phyloP scores from a whole-genome alignment of 1,140 invertebrate genomes.

The Parasteatoda tepidariorum region DNA sequence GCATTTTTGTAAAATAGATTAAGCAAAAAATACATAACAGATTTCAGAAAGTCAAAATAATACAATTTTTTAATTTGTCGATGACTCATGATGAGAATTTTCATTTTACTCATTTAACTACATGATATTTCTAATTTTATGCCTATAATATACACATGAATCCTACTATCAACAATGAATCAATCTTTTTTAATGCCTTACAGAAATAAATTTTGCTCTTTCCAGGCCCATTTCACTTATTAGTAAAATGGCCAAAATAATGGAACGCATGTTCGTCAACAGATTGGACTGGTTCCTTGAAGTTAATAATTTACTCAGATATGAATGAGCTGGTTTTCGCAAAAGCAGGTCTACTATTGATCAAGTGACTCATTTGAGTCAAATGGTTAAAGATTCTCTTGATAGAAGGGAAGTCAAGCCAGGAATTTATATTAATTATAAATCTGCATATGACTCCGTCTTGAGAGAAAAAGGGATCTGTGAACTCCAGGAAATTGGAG shows the following conservation, averaged over 20 bases:
- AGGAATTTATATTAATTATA: neutral
- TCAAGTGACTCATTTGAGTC: neutral
- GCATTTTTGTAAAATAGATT: too few species aligned
- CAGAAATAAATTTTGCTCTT: neutral
- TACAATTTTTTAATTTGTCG: too few species aligned
- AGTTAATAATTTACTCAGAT: neutral
- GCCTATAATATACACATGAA: too few species aligned
- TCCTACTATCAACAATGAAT: too few species aligned
- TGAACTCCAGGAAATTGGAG: neutral
- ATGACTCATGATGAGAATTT: too few species aligned
- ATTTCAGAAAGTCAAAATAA: too few species aligned
- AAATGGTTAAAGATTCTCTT: neutral
- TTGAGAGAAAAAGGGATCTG: too few species aligned
- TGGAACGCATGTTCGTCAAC: neutral
- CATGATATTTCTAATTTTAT: too few species aligned
- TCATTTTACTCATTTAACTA: too few species aligned
- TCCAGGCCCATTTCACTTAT: slow-evolving; percentile 4
- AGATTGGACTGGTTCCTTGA: neutral
- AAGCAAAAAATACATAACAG: too few species aligned
- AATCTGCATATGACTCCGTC: too few species aligned
- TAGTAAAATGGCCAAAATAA: neutral
- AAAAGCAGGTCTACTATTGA: neutral
- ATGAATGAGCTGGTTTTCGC: neutral
- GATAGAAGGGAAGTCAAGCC: neutral
- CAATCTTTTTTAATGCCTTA: neutral